These are phyloP conservation scores for Coptodon bakossiorum DNA, from an alignment of 2,113 vertebrate genomes.

Conservation along the genomic window DNA sequence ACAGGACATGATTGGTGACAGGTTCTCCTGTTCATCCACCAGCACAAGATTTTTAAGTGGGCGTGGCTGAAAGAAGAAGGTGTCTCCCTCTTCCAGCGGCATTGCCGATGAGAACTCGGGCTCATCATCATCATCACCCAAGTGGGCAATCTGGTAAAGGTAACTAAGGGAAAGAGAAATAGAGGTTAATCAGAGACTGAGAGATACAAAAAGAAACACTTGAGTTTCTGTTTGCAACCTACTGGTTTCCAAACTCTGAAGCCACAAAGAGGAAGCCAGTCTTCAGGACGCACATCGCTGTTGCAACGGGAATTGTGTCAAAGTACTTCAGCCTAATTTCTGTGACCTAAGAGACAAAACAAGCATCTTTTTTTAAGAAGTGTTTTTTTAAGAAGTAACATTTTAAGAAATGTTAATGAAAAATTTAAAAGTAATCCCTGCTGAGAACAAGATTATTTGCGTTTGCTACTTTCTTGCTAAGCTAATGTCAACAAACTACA, in stretches of 20 bases:
- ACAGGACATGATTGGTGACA: slow-evolving; percentile 95
- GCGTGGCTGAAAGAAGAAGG: slow-evolving; percentile 96
- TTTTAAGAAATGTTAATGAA: background rate
- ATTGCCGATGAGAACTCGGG: slow-evolving; percentile 98
- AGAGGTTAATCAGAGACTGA: background rate
- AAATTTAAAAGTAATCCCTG: background rate
- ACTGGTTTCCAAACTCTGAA: slow-evolving; percentile 99
- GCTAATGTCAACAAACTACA: background rate
- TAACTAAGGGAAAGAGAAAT: slow-evolving; percentile 71
- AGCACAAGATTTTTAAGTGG: slow-evolving; percentile 95
- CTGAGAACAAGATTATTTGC: background rate
- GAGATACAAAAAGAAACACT: background rate
- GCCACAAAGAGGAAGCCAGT: slow-evolving; percentile 96
- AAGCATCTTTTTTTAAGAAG: background rate
- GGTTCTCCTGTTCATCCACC: slow-evolving; percentile 93
- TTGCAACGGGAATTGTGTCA: slow-evolving; percentile 93
- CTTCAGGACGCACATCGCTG: slow-evolving; percentile 97
- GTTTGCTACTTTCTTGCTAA: background rate
- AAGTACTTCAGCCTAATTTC: slow-evolving; percentile 98
- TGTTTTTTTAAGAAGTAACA: too few relatives aligned
- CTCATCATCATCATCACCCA: slow-evolving; percentile 96
- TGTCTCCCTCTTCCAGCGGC: slow-evolving; percentile 97
- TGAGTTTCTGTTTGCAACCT: slow-evolving; percentile 59
- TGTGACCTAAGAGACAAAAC: slow-evolving; percentile 78
- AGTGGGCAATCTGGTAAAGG: slow-evolving; percentile 96